Percentiles rank a stretch among this genome's conserved stretches.
Conservation (phyloP, 1,140 invertebrate genomes). For the Popillia japonica region DNA sequence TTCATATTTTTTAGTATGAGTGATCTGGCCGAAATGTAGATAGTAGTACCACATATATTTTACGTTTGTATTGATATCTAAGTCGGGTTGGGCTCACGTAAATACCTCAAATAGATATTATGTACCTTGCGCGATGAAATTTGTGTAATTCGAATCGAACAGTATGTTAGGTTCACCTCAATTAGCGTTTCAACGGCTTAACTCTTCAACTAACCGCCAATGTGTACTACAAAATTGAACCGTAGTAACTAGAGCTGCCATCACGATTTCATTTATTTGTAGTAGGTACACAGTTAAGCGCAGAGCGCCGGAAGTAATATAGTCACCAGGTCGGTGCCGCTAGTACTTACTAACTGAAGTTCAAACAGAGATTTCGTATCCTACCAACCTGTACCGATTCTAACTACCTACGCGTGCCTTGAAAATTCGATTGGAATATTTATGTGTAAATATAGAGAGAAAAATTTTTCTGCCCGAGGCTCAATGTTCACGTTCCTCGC, state of each 20-base stretch:
- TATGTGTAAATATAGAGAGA: constrained; percentile 48
- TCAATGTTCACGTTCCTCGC: constrained; percentile 34
- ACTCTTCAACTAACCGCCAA: constrained; percentile 42
- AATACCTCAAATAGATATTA: neutral
- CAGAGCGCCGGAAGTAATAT: constrained; percentile 49
- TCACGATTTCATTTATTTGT: constrained; percentile 45
- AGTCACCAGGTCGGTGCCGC: constrained; percentile 42
- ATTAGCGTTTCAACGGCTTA: constrained; percentile 38
- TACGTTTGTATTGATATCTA: neutral
- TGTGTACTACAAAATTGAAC: neutral
- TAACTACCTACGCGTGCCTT: neutral
- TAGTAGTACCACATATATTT: neutral
- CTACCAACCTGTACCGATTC: neutral
- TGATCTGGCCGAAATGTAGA: no score
- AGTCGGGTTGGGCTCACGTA: neutral
- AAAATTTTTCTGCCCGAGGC: constrained; percentile 40
- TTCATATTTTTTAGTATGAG: no score
- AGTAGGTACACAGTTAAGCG: constrained; percentile 42
- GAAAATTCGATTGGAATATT: constrained; percentile 50
- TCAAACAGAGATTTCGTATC: constrained; percentile 47
- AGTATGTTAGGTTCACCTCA: constrained; percentile 26
- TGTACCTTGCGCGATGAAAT: constrained; percentile 13
- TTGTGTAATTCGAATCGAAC: constrained; percentile 24
- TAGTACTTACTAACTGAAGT: constrained; percentile 45
- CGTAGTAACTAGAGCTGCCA: neutral